Base-by-base conservation (phyloP, 2,113 vertebrate species). In the Chamaea fasciata region DNA sequence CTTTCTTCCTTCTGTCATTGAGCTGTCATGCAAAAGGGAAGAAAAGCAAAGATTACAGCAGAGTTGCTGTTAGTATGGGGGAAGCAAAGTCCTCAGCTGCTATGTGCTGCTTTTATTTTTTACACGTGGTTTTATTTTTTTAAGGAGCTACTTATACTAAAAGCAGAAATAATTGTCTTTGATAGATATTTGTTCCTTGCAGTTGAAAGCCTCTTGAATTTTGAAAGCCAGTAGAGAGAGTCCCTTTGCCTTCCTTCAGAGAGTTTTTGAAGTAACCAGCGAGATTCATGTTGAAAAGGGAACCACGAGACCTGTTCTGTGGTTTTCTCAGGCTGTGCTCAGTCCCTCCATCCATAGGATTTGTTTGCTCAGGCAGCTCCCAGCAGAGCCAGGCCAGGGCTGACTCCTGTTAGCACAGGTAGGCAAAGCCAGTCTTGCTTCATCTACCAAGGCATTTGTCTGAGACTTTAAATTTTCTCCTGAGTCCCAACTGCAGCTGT, bases 381-480 rank as follows among this genome's bases (percentile, higher is more conserved):
- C 90, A 56, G 84, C 53, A 60, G 63, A 80, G 46, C 67, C 74
- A 20, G 75, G 62, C 27, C 49, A 53, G 46, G 57, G 24, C 83
- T 55, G 59, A 15, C 39, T 33, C n/a, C 30, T 0, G 0, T 49
- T 53, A 27, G 20, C n/a, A 20, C 0, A 1, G 63, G 33, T 1
- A 0, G 52, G 27, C 2, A 1, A 31, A 27, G 42, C 6, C 67
- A 6, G 1, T 26, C 73, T 55, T 59, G 68, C 15, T 60, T 83
- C 35, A n/a, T 28, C 82, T 39, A 49, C 46, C 67, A 23, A 24
- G n/a, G 33, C n/a, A 10, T 76, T 71, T 79, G 24, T 53, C 59
- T 33, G 50, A 62, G 33, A 31, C 37, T 83, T 77, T 9, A 26
- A n/a, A 11, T 76, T 63, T 26, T 30, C n/a, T 21, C 55, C 2